Conservation (phyloP, 1,140 invertebrate genomes). For the Drosophila paulistorum region DNA sequence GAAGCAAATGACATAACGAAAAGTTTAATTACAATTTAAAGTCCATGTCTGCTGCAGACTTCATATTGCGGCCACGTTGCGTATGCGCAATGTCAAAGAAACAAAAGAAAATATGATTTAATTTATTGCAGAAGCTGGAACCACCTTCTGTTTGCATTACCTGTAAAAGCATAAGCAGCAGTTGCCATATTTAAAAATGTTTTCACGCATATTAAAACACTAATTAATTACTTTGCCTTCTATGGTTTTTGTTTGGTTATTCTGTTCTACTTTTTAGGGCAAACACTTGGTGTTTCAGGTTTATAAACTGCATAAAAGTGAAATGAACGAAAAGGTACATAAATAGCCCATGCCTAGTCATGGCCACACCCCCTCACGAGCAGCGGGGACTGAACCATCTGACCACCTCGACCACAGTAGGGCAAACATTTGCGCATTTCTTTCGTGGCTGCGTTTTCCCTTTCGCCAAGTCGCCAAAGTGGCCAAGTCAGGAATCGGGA, state of each 20-base stretch:
- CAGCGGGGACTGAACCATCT: not conserved
- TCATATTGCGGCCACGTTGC: conserved; percentile 27
- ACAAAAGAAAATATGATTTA: conserved; percentile 53
- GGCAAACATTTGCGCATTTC: conserved; percentile 73
- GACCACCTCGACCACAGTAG: conserved; percentile 19
- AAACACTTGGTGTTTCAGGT: conserved; percentile 33
- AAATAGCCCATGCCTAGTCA: conserved; percentile 39
- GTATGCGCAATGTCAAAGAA: conserved; percentile 52
- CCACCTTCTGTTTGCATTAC: not conserved
- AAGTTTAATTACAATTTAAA: conserved; percentile 52
- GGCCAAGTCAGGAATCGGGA: conserved; percentile 34
- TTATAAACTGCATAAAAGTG: conserved; percentile 49
- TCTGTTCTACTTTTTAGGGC: conserved; percentile 27
- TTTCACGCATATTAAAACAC: conserved; percentile 61
- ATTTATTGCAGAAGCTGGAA: conserved; percentile 26
- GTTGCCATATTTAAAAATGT: conserved; percentile 58
- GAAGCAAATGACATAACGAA: conserved; percentile 52
- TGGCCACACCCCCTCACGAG: conserved; percentile 27
- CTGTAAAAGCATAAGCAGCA: conserved; percentile 22
- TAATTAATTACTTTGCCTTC: conserved; percentile 62
- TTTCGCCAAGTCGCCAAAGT: conserved; percentile 30
- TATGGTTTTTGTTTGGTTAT: not conserved
- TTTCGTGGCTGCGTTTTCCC: conserved; percentile 65
- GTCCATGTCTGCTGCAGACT: conserved; percentile 29
- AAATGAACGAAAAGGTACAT: conserved; percentile 13